Percentiles rank a stretch among this genome's conserved stretches.
Conservation (phyloP, 2,797 vertebrate species). For the Lepus oiostolus region DNA sequence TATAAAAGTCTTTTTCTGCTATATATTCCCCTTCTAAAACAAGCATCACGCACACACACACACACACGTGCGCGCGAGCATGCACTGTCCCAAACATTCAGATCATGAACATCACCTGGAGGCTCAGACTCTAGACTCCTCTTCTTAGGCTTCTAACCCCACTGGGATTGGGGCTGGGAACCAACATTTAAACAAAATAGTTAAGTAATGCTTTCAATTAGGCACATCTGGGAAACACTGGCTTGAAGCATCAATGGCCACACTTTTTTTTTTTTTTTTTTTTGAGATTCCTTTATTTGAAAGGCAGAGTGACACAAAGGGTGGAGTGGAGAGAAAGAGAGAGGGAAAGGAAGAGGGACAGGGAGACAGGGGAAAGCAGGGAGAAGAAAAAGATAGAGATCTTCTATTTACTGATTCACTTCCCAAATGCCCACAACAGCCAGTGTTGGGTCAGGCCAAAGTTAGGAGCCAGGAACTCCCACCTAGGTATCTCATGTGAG, state of each 20-base stretch:
- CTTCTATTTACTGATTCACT: too few species aligned
- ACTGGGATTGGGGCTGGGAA: not conserved
- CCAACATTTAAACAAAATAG: not conserved
- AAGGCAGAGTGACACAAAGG: too few species aligned
- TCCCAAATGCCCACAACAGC: too few species aligned
- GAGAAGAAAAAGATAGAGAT: too few species aligned
- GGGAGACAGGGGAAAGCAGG: too few species aligned
- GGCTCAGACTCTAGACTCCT: not conserved
- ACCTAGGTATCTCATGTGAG: too few species aligned
- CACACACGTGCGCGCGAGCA: not conserved
- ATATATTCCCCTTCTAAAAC: too few species aligned
- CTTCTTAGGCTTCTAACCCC: not conserved
- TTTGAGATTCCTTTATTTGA: not conserved
- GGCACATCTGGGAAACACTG: not conserved
- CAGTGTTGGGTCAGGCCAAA: too few species aligned
- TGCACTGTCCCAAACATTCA: not conserved
- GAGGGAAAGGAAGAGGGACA: too few species aligned
- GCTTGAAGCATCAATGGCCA: not conserved
- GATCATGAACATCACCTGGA: not conserved
- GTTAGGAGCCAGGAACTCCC: too few species aligned
- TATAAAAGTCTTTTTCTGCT: not conserved
- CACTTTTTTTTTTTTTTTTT: not conserved
- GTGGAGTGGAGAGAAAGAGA: too few species aligned
- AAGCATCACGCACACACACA: too few species aligned
- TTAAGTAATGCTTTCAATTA: not conserved